Percentiles rank a stretch among this genome's conserved stretches.
phyloP scores from a whole-genome alignment of 2,797 vertebrate species.

The Liasis olivaceus region DNA sequence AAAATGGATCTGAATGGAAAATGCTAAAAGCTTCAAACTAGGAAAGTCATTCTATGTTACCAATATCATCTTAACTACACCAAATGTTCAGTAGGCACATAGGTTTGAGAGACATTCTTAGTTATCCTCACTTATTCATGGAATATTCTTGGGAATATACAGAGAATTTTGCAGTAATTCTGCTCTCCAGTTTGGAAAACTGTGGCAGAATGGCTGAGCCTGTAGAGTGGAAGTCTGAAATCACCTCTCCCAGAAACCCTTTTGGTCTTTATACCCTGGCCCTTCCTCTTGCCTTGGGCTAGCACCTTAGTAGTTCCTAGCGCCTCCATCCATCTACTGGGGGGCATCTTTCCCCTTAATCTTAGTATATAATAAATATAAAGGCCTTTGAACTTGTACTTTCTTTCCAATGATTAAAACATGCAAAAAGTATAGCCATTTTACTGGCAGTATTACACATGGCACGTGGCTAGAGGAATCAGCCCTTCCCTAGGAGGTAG shows the following conservation, averaged over 20 bases:
- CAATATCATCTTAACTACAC: not conserved
- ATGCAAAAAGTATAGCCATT: not conserved
- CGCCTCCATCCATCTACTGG: not conserved
- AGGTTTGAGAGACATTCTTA: not conserved
- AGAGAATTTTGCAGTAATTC: too few relatives aligned
- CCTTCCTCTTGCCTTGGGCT: not conserved
- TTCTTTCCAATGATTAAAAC: not conserved
- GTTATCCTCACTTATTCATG: not conserved
- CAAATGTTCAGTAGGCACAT: not conserved
- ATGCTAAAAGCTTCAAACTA: not conserved
- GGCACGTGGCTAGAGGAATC: too few relatives aligned
- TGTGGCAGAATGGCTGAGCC: not conserved
- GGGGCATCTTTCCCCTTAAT: not conserved
- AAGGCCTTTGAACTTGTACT: not conserved
- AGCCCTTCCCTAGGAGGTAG: too few relatives aligned
- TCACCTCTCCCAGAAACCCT: not conserved
- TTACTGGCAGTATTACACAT: too few relatives aligned
- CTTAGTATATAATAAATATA: not conserved
- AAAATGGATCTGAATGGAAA: not conserved
- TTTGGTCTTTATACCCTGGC: not conserved
- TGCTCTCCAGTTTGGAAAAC: not conserved
- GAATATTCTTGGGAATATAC: too few relatives aligned
- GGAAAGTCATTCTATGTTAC: not conserved
- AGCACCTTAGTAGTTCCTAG: not conserved
- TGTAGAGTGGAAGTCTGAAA: not conserved